Conservation (phyloP, 2,888 invertebrate genomes). For the Aproaerema taeniolella region DNA sequence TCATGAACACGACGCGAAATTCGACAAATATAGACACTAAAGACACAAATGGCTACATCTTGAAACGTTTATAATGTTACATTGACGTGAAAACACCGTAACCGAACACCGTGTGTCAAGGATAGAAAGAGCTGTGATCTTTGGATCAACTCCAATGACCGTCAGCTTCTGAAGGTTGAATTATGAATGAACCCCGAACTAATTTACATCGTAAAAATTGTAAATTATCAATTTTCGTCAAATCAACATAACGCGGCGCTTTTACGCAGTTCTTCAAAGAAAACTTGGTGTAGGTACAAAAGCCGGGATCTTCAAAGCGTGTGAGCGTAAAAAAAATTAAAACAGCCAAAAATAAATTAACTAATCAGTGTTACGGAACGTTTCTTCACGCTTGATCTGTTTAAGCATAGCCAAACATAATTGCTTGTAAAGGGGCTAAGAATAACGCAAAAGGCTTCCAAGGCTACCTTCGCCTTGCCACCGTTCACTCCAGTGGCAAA, state of each 20-base stretch:
- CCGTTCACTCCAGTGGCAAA: constrained; percentile 21
- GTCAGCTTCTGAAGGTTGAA: constrained; percentile 31
- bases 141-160: constrained; percentile 44
- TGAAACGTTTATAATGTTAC: constrained; percentile 8
- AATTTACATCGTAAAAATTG: constrained; percentile 15
- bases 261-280: constrained; percentile 1
- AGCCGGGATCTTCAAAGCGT: constrained; percentile 1
- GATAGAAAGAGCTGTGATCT: constrained; percentile 44
- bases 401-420: constrained; percentile 24
- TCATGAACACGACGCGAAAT: neutral
- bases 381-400: constrained; percentile 22
- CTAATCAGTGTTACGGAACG: constrained; percentile 11
- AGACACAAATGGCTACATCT: constrained; percentile 7
- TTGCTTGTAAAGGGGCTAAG: constrained; percentile 33
- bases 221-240: neutral
- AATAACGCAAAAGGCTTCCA: constrained; percentile 38
- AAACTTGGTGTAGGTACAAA: constrained; percentile 3
- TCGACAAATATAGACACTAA: constrained; percentile 7
- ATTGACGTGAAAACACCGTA: constrained; percentile 16
- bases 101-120: constrained; percentile 41
- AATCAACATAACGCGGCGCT: constrained; percentile 2
- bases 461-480: constrained; percentile 34
- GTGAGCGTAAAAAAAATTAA: constrained; percentile 4
- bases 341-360: constrained; percentile 16
- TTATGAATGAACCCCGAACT: constrained; percentile 41